A percentile compares a stretch with the other conserved stretches of the same genome.
Conservation (phyloP, 2,888 invertebrate species). For the Amaurobius ferox region DNA sequence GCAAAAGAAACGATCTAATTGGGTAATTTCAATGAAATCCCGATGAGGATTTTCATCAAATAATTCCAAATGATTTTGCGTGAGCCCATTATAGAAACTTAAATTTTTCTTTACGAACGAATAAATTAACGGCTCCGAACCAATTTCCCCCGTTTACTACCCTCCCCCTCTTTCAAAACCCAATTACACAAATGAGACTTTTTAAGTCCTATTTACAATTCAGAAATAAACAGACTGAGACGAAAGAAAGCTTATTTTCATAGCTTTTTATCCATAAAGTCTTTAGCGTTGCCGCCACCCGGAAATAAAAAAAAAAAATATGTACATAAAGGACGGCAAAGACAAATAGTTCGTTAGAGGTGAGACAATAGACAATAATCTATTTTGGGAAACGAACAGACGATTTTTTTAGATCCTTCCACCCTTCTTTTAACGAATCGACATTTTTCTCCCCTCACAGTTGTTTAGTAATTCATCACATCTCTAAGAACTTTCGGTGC, state of each 20-base stretch:
- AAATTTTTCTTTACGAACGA: constrained; percentile 15
- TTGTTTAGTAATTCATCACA: too few relatives aligned
- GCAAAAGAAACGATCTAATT: constrained; percentile 19
- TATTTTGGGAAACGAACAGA: neutral
- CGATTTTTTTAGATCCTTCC: too few relatives aligned
- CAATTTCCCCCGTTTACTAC: neutral
- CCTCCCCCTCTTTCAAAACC: neutral
- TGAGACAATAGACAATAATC: constrained; percentile 7
- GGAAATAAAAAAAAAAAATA: neutral
- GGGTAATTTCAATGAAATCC: constrained; percentile 38
- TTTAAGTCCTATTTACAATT: constrained; percentile 21
- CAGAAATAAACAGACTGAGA: constrained; percentile 20
- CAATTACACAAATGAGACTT: constrained; percentile 31
- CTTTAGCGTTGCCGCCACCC: neutral
- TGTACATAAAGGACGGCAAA: neutral
- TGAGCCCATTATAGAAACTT: constrained; percentile 15
- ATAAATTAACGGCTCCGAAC: constrained; percentile 24
- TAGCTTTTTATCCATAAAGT: neutral
- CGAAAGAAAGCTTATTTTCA: neutral
- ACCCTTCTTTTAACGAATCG: too few relatives aligned
- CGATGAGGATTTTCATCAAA: constrained; percentile 3
- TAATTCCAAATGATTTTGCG: constrained; percentile 39
- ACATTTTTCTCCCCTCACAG: too few relatives aligned
- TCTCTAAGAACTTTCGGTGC: too few relatives aligned
- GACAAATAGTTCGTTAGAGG: neutral